Percentiles rank a stretch among this genome's conserved stretches.
These are phyloP conservation scores for Gymnobelideus leadbeateri DNA, from an alignment of 2,113 vertebrate species.

Conservation along the genomic window DNA sequence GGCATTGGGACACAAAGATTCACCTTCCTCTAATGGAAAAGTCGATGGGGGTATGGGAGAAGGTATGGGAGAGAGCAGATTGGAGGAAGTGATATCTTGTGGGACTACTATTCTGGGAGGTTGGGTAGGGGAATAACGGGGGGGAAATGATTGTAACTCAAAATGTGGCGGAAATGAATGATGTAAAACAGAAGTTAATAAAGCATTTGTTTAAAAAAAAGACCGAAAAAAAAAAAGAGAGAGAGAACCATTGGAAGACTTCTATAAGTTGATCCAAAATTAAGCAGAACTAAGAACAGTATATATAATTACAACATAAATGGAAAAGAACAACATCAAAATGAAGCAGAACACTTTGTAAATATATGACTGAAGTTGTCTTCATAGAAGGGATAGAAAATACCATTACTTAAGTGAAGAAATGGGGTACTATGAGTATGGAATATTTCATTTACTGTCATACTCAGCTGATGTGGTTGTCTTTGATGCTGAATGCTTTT, in stretches of 20 bases:
- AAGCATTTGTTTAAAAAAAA: no score
- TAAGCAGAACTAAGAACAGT: neutral
- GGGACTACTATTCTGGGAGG: no score
- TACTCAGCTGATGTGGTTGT: neutral
- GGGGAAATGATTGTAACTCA: no score
- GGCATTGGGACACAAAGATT: no score
- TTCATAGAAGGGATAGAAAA: neutral
- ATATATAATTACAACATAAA: neutral
- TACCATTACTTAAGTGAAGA: neutral
- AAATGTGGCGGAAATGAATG: no score
- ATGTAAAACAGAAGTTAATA: no score
- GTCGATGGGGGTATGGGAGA: no score
- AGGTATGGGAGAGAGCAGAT: no score
- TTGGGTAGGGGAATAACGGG: no score
- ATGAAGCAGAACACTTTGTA: neutral
- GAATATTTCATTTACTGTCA: neutral
- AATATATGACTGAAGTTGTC: neutral
- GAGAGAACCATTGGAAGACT: neutral
- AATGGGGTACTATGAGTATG: neutral
- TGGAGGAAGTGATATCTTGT: no score
- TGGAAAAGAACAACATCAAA: neutral
- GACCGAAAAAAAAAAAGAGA: no score
- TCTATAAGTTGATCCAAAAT: neutral
- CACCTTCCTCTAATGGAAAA: no score
- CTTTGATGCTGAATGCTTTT: neutral